A percentile compares a stretch with the other conserved stretches of the same genome.
Conservation (phyloP, 2,888 invertebrate genomes). For the Sesamia inferens region DNA sequence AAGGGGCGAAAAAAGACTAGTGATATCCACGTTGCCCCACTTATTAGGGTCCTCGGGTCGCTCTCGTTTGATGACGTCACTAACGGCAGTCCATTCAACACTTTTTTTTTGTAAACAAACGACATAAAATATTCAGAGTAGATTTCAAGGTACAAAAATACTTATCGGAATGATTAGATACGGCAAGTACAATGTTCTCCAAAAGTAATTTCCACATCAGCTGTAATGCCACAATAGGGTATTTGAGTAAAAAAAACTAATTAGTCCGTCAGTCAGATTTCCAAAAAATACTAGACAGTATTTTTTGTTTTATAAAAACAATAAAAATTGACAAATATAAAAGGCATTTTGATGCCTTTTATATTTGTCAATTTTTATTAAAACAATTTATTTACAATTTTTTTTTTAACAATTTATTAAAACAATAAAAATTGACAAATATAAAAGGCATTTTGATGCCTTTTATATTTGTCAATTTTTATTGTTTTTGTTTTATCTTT, state of each 20-base stretch:
- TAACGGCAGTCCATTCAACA: slow-evolving; percentile 73
- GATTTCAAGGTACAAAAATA: background rate
- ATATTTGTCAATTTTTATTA: too few species aligned
- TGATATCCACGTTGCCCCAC: slow-evolving; percentile 63
- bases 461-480: too few species aligned
- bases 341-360: too few species aligned
- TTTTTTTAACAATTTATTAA: too few species aligned
- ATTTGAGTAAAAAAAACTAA: background rate
- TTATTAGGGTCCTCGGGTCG: slow-evolving; percentile 71
- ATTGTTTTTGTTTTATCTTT: too few species aligned
- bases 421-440: too few species aligned
- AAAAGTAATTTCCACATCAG: background rate
- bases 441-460: too few species aligned
- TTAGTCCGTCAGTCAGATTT: too few species aligned
- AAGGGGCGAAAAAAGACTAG: slow-evolving; percentile 64
- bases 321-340: too few species aligned
- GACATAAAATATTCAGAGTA: background rate
- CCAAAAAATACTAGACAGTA: too few species aligned
- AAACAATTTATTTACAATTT: too few species aligned
- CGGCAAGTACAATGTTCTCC: background rate
- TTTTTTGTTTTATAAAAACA: too few species aligned
- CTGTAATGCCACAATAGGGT: background rate
- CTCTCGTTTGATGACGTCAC: slow-evolving; percentile 74
- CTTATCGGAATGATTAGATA: background rate
- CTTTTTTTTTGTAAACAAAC: slow-evolving; percentile 56